These are phyloP conservation scores for Cephus spinipes DNA, from an alignment of 2,888 invertebrate genomes.

Conservation along the genomic window DNA sequence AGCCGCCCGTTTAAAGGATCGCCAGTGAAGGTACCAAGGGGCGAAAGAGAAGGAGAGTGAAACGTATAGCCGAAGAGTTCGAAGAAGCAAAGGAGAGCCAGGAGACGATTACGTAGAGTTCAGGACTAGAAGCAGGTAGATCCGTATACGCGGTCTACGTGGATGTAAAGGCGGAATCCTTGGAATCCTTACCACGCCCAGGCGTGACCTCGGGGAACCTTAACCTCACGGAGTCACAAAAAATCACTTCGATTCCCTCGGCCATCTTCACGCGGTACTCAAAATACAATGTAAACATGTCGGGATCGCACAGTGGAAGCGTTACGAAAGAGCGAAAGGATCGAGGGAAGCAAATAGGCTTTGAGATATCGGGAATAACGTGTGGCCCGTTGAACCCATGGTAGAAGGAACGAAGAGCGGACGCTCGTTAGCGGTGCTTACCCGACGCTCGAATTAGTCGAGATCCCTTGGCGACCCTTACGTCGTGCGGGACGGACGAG, in stretches of 20 bases:
- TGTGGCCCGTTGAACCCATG: conserved; percentile 3
- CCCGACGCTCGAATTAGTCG: conserved; percentile 24
- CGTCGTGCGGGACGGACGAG: conserved; percentile 26
- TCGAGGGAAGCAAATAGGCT: neutral
- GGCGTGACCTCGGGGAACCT: conserved; percentile 54
- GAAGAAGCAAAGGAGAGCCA: conserved; percentile 5
- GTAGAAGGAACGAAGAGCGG: neutral
- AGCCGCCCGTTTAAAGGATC: conserved; percentile 7
- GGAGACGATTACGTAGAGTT: conserved; percentile 16
- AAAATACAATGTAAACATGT: neutral
- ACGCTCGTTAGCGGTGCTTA: conserved; percentile 44
- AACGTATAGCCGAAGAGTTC: conserved; percentile 17
- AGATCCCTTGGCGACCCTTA: conserved; percentile 22
- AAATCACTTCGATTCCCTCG: neutral
- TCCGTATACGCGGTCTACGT: neutral
- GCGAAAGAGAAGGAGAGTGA: conserved; percentile 12
- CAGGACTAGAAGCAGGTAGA: neutral
- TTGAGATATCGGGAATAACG: neutral
- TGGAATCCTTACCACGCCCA: conserved; percentile 56
- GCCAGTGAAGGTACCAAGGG: conserved; percentile 8
- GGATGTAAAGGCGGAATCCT: conserved; percentile 16
- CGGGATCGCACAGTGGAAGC: neutral
- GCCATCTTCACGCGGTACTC: neutral
- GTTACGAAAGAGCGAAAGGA: neutral
- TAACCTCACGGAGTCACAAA: neutral